Base-by-base conservation (phyloP, 2,888 invertebrate genomes). In the Cartodere bifasciata region DNA sequence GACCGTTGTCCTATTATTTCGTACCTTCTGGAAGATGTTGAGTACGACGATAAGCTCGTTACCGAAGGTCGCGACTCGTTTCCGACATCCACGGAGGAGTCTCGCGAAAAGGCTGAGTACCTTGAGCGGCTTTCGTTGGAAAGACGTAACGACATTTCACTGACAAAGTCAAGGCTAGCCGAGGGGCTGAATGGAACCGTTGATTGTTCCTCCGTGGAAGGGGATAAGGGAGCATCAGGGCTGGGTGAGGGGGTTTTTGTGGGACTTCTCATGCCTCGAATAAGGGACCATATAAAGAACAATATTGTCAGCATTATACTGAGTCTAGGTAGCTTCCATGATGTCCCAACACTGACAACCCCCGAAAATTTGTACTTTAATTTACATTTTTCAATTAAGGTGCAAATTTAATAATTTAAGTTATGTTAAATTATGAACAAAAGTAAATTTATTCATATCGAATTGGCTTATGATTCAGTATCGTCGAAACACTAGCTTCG, bases 271-370 rank as follows among this genome's bases (percentile, higher is more conserved):
- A 72, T 60, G 60, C 68, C 70, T 55, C 72, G 70, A 52, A 70
- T 67, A 44, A 66, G 64, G 50, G 70, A 67, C 72, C 72, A 72
- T 61, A 70, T 60, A 58, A 72, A 65, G 52, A 71, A 68, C 49
- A 72, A 64, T 51, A 72, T 56, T 52, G 72, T 71, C 60, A 73
- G 61, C 73, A 73, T 73, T 48, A 49, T 56, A 48, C n/a, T n/a
- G n/a, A n/a, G n/a, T n/a, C n/a, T n/a, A n/a, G 41, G 40, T n/a
- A n/a, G n/a, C n/a, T n/a, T n/a, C n/a, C n/a, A n/a, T n/a, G n/a
- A n/a, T n/a, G 31, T 29, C 35, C 33, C 30, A 5, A n/a, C n/a
- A n/a, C n/a, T n/a, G n/a, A n/a, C n/a, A n/a, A n/a, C n/a, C n/a
- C n/a, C n/a, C n/a, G n/a, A n/a, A n/a, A n/a, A n/a, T n/a, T n/a